Conservation (phyloP, 2,113 vertebrate genomes). For the Actinemys pallida region DNA sequence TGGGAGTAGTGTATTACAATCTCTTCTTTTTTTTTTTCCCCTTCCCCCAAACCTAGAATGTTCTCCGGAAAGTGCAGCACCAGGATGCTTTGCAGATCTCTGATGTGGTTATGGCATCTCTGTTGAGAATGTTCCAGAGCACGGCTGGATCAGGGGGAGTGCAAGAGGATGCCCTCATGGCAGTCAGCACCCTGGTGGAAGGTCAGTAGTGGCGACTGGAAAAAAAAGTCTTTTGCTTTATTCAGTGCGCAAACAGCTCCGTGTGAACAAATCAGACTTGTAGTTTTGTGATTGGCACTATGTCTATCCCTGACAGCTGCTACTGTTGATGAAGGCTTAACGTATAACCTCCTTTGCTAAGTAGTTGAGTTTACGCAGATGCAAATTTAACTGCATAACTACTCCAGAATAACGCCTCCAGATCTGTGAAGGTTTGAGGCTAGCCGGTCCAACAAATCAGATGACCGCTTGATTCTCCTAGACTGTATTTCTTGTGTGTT, state of each 20-base stretch:
- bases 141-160: conserved; percentile 94
- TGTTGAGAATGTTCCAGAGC: conserved; percentile 98
- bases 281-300: background rate
- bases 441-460: background rate
- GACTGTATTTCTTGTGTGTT: rapidly evolving
- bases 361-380: background rate
- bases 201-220: conserved; percentile 76
- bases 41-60: conserved; percentile 82
- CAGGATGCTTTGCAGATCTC: conserved; percentile 98
- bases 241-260: background rate
- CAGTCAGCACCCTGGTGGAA: conserved; percentile 97
- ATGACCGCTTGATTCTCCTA: background rate
- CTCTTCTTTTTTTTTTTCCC: background rate
- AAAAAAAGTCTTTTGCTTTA: rapidly evolving
- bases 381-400: background rate
- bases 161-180: conserved; percentile 98
- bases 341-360: background rate
- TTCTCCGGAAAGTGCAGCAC: conserved; percentile 95
- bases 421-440: background rate
- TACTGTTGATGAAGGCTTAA: background rate
- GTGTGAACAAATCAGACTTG: background rate
- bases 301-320: background rate
- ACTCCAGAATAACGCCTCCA: background rate
- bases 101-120: conserved; percentile 96
- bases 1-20: background rate